These are phyloP conservation scores for Gadopsis marmoratus DNA, from an alignment of 2,797 vertebrate genomes.

Conservation along the genomic window DNA sequence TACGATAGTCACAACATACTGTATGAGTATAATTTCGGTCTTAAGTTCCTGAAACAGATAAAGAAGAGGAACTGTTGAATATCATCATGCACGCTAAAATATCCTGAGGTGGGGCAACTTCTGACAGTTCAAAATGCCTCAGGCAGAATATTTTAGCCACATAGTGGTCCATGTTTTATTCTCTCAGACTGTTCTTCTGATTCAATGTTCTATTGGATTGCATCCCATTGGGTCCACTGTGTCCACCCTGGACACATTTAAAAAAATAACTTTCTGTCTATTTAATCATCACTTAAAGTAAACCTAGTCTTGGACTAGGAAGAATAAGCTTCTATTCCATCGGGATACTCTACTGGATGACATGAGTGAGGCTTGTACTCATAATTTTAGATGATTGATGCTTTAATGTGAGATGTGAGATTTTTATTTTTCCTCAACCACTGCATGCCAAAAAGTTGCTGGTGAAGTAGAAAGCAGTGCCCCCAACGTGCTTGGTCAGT, in stretches of 20 bases:
- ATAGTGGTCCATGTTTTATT: constrained; percentile 7
- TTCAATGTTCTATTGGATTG: constrained; percentile 9
- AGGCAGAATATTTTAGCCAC: constrained; percentile 19
- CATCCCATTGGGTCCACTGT: background rate
- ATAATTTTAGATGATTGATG: constrained; percentile 7
- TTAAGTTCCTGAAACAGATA: background rate
- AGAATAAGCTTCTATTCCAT: background rate
- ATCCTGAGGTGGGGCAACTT: constrained; percentile 3
- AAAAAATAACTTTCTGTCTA: constrained; percentile 18
- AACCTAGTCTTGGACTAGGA: background rate
- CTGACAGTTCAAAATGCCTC: constrained; percentile 7
- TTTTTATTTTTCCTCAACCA: background rate
- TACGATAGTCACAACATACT: background rate
- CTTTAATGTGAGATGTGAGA: background rate
- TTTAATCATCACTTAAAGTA: constrained; percentile 8
- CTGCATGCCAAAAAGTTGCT: background rate
- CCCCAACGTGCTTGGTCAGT: background rate
- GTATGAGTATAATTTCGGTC: background rate
- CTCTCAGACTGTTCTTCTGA: constrained; percentile 10
- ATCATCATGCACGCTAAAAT: constrained; percentile 1
- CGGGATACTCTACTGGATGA: background rate
- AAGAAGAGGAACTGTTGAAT: constrained; percentile 12
- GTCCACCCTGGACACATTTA: background rate
- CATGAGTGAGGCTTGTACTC: background rate
- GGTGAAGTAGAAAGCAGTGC: background rate